Percentiles rank a stretch among this genome's conserved stretches.
Evolutionary conservation across 2,797 vertebrate genomes (phyloP).

Genomic region (Rhabdomys pumilio): DNA sequence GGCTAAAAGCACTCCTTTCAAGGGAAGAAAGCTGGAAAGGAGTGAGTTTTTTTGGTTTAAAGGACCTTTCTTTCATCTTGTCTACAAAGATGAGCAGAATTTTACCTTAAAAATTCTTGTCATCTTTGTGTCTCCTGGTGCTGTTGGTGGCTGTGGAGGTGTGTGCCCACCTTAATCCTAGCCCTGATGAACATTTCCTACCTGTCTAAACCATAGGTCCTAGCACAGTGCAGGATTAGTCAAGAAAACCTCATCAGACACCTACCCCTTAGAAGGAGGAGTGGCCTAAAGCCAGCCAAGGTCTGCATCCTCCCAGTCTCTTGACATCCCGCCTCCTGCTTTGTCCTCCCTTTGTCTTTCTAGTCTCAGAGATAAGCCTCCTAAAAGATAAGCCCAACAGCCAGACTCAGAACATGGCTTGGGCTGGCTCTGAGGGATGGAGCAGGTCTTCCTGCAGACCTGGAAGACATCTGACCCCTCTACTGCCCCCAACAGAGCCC

Average conservation of each 20-base stretch:
- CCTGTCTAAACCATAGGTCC: too few species aligned
- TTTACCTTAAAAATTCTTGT: neutral
- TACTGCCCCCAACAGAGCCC: neutral
- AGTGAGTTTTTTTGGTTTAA: neutral
- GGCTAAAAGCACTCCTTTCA: neutral
- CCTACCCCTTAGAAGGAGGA: neutral
- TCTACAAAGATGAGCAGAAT: neutral
- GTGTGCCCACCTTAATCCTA: neutral
- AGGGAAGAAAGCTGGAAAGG: neutral
- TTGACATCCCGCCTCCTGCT: neutral
- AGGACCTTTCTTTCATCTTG: neutral
- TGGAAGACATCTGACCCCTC: neutral
- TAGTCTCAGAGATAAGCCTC: neutral
- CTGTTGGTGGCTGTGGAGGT: too few species aligned
- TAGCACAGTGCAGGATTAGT: accelerated
- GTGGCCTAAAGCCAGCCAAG: neutral
- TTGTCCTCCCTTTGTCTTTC: neutral
- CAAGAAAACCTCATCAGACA: neutral
- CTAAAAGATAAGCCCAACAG: neutral
- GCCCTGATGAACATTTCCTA: neutral
- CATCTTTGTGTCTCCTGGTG: neutral
- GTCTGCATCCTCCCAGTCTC: neutral
- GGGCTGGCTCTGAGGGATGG: neutral
- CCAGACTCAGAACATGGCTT: neutral
- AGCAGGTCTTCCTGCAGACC: neutral